phyloP scores from a whole-genome alignment of 53 echinoderm and acorn worm genomes.

The Echinometra lucunter region DNA sequence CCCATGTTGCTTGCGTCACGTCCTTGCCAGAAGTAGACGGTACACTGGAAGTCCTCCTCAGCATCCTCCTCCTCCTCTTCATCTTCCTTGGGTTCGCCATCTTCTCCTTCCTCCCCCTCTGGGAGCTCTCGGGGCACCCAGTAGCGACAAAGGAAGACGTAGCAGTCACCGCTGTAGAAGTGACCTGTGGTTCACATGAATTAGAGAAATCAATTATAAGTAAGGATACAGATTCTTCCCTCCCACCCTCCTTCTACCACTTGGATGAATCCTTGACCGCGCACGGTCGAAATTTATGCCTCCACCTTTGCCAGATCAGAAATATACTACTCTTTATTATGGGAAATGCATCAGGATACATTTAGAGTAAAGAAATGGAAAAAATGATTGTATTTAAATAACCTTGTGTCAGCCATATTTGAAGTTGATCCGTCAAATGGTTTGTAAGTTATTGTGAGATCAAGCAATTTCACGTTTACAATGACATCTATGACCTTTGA shows the following conservation, averaged over 20 bases:
- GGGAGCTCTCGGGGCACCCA: constrained; percentile 92
- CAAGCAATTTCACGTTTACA: too few species aligned
- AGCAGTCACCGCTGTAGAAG: constrained; percentile 95
- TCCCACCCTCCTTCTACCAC: constrained; percentile 47
- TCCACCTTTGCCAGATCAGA: too few species aligned
- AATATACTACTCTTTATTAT: too few species aligned
- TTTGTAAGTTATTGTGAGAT: too few species aligned
- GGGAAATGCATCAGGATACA: too few species aligned
- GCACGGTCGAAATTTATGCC: too few species aligned
- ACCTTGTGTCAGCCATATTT: too few species aligned
- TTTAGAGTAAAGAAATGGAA: too few species aligned
- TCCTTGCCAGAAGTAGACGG: constrained; percentile 98
- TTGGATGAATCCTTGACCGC: too few species aligned
- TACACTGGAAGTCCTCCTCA: constrained; percentile 96
- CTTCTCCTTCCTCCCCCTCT: constrained; percentile 79
- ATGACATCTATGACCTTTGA: too few species aligned
- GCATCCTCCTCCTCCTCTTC: constrained; percentile 78
- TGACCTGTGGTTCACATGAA: constrained; percentile 78
- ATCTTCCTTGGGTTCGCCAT: constrained; percentile 30
- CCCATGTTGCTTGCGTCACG: constrained; percentile 97
- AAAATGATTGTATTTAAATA: too few species aligned
- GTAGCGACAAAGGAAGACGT: constrained; percentile 98
- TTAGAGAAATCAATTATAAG: background rate
- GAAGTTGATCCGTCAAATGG: too few species aligned
- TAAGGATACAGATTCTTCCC: constrained; percentile 18